Evolutionary conservation across 1,140 invertebrate species (phyloP).

Genomic region (Drosophila subobscura): DNA sequence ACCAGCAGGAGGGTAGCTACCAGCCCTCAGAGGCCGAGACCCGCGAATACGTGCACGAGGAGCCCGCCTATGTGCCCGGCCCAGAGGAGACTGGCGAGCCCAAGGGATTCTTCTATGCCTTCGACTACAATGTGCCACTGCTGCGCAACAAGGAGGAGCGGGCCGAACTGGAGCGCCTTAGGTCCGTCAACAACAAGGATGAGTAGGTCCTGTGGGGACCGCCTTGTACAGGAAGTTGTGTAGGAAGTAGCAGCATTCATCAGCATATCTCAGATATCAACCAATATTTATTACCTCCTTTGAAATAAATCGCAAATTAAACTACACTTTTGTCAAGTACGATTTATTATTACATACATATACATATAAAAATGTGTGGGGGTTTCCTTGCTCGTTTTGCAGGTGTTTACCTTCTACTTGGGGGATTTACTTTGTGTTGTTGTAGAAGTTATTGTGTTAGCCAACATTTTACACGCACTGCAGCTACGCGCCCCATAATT

Average conservation of each 20-base stretch:
- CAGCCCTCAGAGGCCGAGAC: constrained; percentile 66
- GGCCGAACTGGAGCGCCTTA: constrained; percentile 71
- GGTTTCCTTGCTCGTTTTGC: constrained; percentile 48
- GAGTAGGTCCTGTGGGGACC: constrained; percentile 39
- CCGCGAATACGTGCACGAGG: constrained; percentile 70
- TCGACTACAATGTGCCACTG: constrained; percentile 86
- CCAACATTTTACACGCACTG: constrained; percentile 42
- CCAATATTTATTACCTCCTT: constrained; percentile 64
- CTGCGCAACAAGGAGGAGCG: constrained; percentile 80
- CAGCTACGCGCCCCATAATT: constrained; percentile 16
- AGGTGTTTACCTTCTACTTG: constrained; percentile 29
- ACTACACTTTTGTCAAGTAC: constrained; percentile 69
- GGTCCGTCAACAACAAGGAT: constrained; percentile 75
- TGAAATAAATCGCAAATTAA: constrained; percentile 57
- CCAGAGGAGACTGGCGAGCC: constrained; percentile 85
- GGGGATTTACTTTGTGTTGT: constrained; percentile 7
- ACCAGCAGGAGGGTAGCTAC: constrained; percentile 72
- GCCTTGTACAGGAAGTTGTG: constrained; percentile 44
- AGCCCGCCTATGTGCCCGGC: constrained; percentile 73
- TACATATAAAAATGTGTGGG: constrained; percentile 67
- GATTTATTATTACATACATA: constrained; percentile 57
- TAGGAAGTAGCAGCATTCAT: constrained; percentile 47
- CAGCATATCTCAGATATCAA: constrained; percentile 51
- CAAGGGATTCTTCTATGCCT: constrained; percentile 88
- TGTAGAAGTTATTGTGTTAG: constrained; percentile 39